Evolutionary conservation across 1,140 invertebrate species (phyloP).

Genomic region (Zaprionus gabonicus): DNA sequence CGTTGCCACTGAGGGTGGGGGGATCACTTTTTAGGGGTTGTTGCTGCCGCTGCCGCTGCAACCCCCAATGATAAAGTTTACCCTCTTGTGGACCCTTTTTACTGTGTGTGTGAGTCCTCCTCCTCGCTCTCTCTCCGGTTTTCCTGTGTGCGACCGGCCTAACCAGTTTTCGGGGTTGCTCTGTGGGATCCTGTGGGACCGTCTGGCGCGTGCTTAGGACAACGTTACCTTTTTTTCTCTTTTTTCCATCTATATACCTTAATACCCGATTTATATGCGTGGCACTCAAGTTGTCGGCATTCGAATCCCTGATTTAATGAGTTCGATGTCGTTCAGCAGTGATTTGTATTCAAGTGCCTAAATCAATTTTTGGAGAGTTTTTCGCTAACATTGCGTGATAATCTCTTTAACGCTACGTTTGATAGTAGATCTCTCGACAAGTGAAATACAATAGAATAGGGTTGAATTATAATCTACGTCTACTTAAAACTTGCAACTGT

Average conservation of each 20-base stretch:
- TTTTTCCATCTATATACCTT: background rate
- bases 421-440: slow-evolving; percentile 78
- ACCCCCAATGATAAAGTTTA: slow-evolving; percentile 33
- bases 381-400: slow-evolving; percentile 71
- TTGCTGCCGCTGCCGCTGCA: slow-evolving; percentile 16
- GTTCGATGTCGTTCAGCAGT: slow-evolving; percentile 33
- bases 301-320: slow-evolving; percentile 59
- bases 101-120: background rate
- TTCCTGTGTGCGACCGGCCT: slow-evolving; percentile 8
- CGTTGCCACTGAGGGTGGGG: slow-evolving; percentile 27
- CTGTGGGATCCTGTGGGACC: slow-evolving; percentile 40
- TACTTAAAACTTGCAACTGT: slow-evolving; percentile 18
- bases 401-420: slow-evolving; percentile 59
- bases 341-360: slow-evolving; percentile 49
- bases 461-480: slow-evolving; percentile 1
- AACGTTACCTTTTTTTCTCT: slow-evolving; percentile 18
- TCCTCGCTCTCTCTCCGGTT: background rate
- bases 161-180: slow-evolving; percentile 52
- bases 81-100: slow-evolving; percentile 14
- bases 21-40: slow-evolving; percentile 50
- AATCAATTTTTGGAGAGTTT: slow-evolving; percentile 61
- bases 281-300: slow-evolving; percentile 60
- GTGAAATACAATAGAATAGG: background rate
- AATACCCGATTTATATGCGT: slow-evolving; percentile 50
- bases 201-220: slow-evolving; percentile 68